Base-by-base conservation (phyloP, 2,888 invertebrate genomes). In the Netelia inedita region DNA sequence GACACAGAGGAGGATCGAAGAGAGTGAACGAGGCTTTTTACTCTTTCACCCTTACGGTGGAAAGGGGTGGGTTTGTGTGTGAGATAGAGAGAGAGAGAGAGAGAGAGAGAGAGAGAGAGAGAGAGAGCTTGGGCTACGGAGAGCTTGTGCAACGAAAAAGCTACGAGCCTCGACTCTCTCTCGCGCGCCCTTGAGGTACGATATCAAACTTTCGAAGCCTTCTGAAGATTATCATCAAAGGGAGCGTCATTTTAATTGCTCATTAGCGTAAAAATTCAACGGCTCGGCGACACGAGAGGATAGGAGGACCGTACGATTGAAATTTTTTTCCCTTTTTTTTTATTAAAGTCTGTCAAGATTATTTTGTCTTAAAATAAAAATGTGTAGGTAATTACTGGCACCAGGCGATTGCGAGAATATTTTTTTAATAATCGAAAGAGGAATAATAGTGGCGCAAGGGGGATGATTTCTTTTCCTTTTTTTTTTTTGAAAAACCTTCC, bases 221-320 rank as follows among this genome's bases (percentile, higher is more conserved):
- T 85, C 82, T 66, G 85, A 82, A 75, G 82, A 79, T 85, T 82
- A 85, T 85, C 82, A 75, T 82, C 79, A 79, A 82, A 85, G 82
- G 59, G 68, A 35, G 63, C 74, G 65, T 65, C 66, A 75, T 85
- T 82, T 82, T 79, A 82, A 85, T 82, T 85, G 85, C 74, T 82
- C 74, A 82, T 85, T 85, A 85, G 74, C 74, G 85, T 71, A 75
- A 85, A 82, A 82, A 19, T 82, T 66, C 55, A 53, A 28, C 78
- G 50, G 69, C 50, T 75, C 69, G 10, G 63, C 21, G 59, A 69
- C 28, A 61, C 35, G 59, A 19, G 59, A 19, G n/a, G 10, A 8
- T 16, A 28, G 35, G 28, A 21, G 69, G 41, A 76, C 21, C 57
- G 55, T 57, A 0, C 43, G 14, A 66, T 10, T 16, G 53, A 8